Conservation (phyloP, 2,888 invertebrate genomes). For the Leuctra nigra region DNA sequence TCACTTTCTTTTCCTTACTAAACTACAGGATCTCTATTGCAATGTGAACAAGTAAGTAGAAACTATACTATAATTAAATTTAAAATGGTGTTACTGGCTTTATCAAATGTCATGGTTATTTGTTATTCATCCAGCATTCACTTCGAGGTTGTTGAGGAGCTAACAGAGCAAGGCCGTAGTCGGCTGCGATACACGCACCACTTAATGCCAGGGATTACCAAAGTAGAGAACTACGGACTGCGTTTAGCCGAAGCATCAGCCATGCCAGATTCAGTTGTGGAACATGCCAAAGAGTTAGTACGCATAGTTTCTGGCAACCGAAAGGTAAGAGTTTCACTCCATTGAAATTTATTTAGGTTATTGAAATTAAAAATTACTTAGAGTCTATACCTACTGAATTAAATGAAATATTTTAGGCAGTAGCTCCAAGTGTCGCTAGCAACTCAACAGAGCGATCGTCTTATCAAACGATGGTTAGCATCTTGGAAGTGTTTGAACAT, state of each 20-base stretch:
- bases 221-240: constrained; percentile 58
- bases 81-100: neutral
- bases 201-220: constrained; percentile 52
- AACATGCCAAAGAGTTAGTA: constrained; percentile 45
- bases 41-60: constrained; percentile 64
- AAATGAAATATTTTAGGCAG: neutral
- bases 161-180: constrained; percentile 36
- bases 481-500: neutral
- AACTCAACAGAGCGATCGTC: neutral
- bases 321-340: constrained; percentile 17
- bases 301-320: constrained; percentile 8
- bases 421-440: neutral
- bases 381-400: neutral
- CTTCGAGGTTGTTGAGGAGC: constrained; percentile 43
- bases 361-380: no score
- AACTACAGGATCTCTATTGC: constrained; percentile 54
- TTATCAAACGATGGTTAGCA: neutral
- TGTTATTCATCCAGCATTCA: constrained; percentile 34
- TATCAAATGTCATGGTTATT: constrained; percentile 23
- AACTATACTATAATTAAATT: neutral
- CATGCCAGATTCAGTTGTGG: constrained; percentile 50
- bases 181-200: constrained; percentile 56
- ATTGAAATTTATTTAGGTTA: no score
- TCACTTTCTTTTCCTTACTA: constrained; percentile 60
- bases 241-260: constrained; percentile 54